Base-by-base conservation (phyloP, 2,797 vertebrate species). In the Enteromius viviparus region DNA sequence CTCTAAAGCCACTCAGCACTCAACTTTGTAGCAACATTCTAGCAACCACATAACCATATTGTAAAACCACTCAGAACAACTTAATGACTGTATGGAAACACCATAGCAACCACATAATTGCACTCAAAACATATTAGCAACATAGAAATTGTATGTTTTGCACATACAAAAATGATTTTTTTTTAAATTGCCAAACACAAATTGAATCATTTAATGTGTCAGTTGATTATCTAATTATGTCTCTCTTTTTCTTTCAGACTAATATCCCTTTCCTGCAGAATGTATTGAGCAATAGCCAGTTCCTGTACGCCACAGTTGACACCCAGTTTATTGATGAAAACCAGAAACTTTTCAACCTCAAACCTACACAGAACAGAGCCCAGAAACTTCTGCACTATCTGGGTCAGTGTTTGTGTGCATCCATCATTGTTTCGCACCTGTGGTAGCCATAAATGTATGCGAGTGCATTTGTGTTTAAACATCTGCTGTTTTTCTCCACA, bases 261-360 rank as follows among this genome's bases (percentile, higher is more conserved):
- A 98, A 98, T 93, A 98, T 98, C 89, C 97, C 97, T 0, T 98
- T 98, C 94, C 95, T 98, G 83, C 97, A 98, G 93, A 98, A 98
- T 0, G 97, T 98, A 0, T 89, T 98, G 76, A 95, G 94, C 88
- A 97, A 98, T 88, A 92, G 96, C 85, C 97, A 98, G 93, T 98
- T 98, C 88, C 94, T 98, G 58, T 93, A 94, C 11, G 96, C 96
- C 85, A 96, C 94, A 0, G 97, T 97, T 87, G 97, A 98, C 93
- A 98, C 97, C 0, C 97, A 98, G 89, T 98, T 98, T 91, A 98
- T 98, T 3, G 97, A 98, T 0, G 97, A 97, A 92, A 98, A 98
- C 89, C 96, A 94, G 0, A 96, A 98, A 0, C 96, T 98, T 1
- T 97, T 98, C 93, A 96, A 97, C 90, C 93, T 98, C 51, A 96